Conservation (phyloP, 2,797 vertebrate genomes). For the Bovichtus variegatus region DNA sequence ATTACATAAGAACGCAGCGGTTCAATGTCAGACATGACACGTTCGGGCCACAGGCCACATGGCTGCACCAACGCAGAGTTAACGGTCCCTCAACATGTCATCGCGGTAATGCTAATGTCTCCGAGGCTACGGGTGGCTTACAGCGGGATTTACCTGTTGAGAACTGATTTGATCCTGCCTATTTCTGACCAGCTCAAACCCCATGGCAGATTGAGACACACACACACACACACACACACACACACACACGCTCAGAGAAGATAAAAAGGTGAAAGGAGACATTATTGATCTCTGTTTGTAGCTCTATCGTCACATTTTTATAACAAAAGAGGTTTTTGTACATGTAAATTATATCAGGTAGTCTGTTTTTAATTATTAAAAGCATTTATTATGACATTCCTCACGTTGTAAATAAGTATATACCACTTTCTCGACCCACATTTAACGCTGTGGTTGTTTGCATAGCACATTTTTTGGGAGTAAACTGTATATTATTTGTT, state of each 20-base stretch:
- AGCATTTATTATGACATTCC: constrained; percentile 27
- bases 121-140: constrained; percentile 62
- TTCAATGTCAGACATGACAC: constrained; percentile 43
- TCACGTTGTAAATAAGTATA: constrained; percentile 20
- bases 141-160: constrained; percentile 59
- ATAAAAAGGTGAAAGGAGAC: constrained; percentile 23
- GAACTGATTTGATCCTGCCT: constrained; percentile 70
- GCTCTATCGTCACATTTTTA: constrained; percentile 54
- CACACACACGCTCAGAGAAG: constrained; percentile 6
- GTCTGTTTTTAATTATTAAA: constrained; percentile 37
- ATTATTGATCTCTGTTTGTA: constrained; percentile 33
- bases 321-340: constrained; percentile 60
- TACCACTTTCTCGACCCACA: constrained; percentile 37
- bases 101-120: constrained; percentile 39
- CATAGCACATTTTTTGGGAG: constrained; percentile 9
- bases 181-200: constrained; percentile 65
- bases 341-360: constrained; percentile 22
- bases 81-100: constrained; percentile 43
- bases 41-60: constrained; percentile 22
- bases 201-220: constrained; percentile 34
- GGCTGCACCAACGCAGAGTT: constrained; percentile 18
- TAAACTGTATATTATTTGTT: background rate
- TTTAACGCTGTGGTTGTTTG: constrained; percentile 33
- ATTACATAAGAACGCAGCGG: constrained; percentile 25
- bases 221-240: constrained; percentile 10